Conservation (phyloP, 2,797 vertebrate genomes). For the Phoeniculus purpureus region DNA sequence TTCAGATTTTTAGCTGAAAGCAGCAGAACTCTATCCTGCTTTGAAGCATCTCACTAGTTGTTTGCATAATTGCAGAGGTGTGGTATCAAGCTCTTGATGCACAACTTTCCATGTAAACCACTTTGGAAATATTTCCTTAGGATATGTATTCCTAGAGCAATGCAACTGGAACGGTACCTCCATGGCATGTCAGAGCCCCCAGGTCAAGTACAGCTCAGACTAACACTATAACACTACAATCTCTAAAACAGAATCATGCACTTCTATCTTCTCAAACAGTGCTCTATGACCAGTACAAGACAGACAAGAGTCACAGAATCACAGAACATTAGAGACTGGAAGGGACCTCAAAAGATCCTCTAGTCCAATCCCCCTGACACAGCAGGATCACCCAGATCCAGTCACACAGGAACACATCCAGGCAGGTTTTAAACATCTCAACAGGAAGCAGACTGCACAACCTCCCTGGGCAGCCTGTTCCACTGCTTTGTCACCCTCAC, state of each 20-base stretch:
- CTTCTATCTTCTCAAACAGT: background rate
- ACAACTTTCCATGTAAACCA: background rate
- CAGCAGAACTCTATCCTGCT: background rate
- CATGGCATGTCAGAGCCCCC: background rate
- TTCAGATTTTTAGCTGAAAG: constrained; percentile 4
- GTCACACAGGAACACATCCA: too few species aligned
- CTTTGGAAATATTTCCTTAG: background rate
- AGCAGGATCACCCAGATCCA: too few species aligned
- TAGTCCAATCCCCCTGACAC: too few species aligned
- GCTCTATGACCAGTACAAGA: background rate
- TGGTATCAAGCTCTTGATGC: background rate
- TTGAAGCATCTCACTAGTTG: constrained; percentile 1
- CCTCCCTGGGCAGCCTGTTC: too few species aligned
- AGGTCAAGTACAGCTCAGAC: background rate
- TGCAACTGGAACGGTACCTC: background rate
- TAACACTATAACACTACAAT: background rate
- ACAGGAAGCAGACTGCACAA: too few species aligned
- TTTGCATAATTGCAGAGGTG: background rate
- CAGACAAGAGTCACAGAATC: background rate
- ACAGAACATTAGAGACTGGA: too few species aligned
- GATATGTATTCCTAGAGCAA: background rate
- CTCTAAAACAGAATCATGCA: background rate
- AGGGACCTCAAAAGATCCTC: too few species aligned
- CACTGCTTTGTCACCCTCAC: too few species aligned
- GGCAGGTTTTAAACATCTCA: too few species aligned